Evolutionary conservation across 2,888 invertebrate genomes (phyloP), one percentile per base, ranked within the genome.

Genomic region (Rutpela maculata): DNA sequence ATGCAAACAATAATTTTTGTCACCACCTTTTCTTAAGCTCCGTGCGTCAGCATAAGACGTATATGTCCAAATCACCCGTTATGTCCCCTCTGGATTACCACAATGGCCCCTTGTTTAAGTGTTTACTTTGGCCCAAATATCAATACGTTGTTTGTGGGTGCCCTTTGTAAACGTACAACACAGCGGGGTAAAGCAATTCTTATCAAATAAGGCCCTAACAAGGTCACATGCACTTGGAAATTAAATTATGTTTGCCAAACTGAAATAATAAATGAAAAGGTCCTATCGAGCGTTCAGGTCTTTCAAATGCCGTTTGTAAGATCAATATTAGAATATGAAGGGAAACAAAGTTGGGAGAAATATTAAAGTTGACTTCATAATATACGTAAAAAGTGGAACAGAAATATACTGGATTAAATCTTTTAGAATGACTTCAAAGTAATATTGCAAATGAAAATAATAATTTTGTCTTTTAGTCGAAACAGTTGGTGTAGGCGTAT

Each of bases 51-150:
- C n/a, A n/a, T 43, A 12, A 50, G 0, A n/a, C 50, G 12, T n/a
- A 50, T n/a, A 50, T 15, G 4, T 15, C n/a, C n/a, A 50, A n/a
- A n/a, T n/a, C 15, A n/a, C n/a, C 15, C n/a, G 1, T 43, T 50
- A n/a, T 50, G n/a, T 50, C 3, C 15, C 12, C n/a, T 50, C 50
- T 15, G 0, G 50, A 50, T 50, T n/a, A 50, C 5, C 50, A 4
- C 50, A n/a, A 50, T 4, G 1, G 50, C n/a, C n/a, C n/a, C 15
- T 50, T n/a, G 50, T 50, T 50, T n/a, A 15, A n/a, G 12, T 50
- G 50, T n/a, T 50, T 50, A n/a, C n/a, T 50, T 50, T 50, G n/a
- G n/a, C 5, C n/a, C 50, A 50, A 50, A 50, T 50, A 50, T 50
- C n/a, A 17, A 43, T 43, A 6, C 50, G n/a, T 50, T n/a, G 50